These are phyloP conservation scores for Dicranocentrus wangi DNA, from an alignment of 2,888 invertebrate genomes.

Conservation along the genomic window DNA sequence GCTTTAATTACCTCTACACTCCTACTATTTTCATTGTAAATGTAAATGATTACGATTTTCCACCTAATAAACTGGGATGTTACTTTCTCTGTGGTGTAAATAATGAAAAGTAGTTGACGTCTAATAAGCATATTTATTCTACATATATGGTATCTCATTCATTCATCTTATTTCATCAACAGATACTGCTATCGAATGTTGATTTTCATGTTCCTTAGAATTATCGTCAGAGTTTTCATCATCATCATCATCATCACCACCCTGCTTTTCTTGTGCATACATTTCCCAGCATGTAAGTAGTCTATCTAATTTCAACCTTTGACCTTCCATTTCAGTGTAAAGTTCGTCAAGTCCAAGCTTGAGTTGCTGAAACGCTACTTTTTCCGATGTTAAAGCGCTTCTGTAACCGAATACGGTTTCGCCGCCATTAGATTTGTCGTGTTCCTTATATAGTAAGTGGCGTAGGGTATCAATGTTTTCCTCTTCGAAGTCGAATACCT, in stretches of 20 bases:
- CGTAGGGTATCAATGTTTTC: conserved; percentile 66
- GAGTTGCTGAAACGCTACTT: conserved; percentile 49
- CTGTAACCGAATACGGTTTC: background rate
- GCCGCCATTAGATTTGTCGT: conserved; percentile 9
- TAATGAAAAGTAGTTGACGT: no score
- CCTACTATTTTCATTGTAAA: background rate
- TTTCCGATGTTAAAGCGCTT: conserved; percentile 31
- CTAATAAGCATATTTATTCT: no score
- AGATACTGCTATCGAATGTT: no score
- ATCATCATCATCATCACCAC: no score
- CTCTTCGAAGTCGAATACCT: conserved; percentile 72
- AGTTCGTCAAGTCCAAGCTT: conserved; percentile 52
- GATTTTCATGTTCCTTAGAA: no score
- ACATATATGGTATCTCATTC: no score
- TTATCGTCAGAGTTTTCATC: no score
- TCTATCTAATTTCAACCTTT: conserved; percentile 66
- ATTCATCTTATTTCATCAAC: no score
- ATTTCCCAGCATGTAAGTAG: conserved; percentile 66
- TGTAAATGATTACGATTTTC: conserved; percentile 14
- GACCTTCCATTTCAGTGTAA: conserved; percentile 62
- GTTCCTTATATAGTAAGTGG: conserved; percentile 32
- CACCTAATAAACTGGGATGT: conserved; percentile 38
- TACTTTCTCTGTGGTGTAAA: conserved; percentile 11
- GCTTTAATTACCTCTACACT: no score
- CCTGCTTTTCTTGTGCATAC: no score